phyloP scores from a whole-genome alignment of 2,888 invertebrate species.

The Chironomus tentans region DNA sequence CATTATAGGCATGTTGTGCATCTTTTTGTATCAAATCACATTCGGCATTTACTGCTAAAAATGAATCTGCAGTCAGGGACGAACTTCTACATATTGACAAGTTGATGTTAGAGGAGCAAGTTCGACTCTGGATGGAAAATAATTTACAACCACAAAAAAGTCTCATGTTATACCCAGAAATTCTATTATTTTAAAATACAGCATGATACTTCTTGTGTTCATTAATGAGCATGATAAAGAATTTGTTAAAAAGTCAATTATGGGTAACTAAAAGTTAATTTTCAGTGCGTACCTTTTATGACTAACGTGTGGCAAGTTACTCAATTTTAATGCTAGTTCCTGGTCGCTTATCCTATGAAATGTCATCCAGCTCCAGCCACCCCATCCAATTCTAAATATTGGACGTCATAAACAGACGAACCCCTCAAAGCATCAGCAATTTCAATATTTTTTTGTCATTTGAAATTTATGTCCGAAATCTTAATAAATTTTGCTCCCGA shows the following conservation, averaged over 20 bases:
- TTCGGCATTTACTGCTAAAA: not conserved
- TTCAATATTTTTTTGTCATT: no score
- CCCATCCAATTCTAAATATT: no score
- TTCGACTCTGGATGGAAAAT: not conserved
- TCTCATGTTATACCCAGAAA: conserved; percentile 17
- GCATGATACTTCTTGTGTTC: not conserved
- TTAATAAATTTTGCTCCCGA: no score
- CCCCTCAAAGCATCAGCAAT: no score
- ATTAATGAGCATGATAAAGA: conserved; percentile 10
- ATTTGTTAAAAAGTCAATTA: conserved; percentile 12
- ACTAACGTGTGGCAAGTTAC: no score
- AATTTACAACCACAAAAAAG: conserved; percentile 25
- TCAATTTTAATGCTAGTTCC: no score
- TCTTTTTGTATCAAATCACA: not conserved
- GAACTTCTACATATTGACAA: not conserved
- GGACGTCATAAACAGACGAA: no score
- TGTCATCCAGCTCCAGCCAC: no score
- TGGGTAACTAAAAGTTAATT: not conserved
- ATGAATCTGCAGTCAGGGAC: not conserved
- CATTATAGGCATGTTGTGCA: conserved; percentile 18
- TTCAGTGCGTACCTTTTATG: not conserved
- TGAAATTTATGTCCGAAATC: no score
- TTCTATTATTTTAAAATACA: not conserved
- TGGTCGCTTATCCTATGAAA: no score
- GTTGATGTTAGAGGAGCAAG: not conserved